Evolutionary conservation across 2,797 vertebrate species (phyloP).

Genomic region (Hyperoplus lanceolatus): DNA sequence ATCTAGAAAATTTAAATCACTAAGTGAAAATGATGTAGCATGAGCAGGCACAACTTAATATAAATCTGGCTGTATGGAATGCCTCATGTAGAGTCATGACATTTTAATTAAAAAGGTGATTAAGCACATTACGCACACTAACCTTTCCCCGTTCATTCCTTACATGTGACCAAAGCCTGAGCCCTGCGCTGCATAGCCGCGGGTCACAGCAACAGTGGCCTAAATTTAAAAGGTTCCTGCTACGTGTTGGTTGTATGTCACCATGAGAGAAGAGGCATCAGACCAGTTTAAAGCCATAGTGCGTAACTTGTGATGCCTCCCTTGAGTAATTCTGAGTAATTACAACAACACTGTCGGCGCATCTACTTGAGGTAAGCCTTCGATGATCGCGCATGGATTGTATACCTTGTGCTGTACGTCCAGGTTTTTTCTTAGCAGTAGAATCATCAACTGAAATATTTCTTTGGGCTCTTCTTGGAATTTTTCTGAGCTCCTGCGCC

Average conservation of each 20-base stretch:
- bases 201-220: constrained; percentile 1
- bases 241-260: constrained; percentile 9
- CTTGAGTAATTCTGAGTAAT: no score
- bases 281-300: constrained; percentile 28
- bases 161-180: background rate
- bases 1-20: background rate
- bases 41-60: background rate
- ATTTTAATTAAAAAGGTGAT: constrained; percentile 36
- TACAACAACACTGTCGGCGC: no score
- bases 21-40: background rate
- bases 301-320: no score
- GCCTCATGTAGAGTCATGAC: constrained; percentile 30
- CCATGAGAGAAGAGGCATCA: constrained; percentile 14
- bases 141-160: constrained; percentile 3
- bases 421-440: no score
- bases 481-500: no score
- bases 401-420: no score
- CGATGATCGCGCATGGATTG: no score
- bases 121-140: constrained; percentile 26
- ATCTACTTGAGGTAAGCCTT: no score
- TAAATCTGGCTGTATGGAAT: background rate
- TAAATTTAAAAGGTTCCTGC: constrained; percentile 16
- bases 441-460: no score
- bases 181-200: constrained; percentile 13
- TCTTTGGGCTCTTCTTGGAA: no score